Evolutionary conservation across 2,888 invertebrate species (phyloP), one percentile per base, ranked within the genome.

Genomic region (Gisinianus flammeolus): DNA sequence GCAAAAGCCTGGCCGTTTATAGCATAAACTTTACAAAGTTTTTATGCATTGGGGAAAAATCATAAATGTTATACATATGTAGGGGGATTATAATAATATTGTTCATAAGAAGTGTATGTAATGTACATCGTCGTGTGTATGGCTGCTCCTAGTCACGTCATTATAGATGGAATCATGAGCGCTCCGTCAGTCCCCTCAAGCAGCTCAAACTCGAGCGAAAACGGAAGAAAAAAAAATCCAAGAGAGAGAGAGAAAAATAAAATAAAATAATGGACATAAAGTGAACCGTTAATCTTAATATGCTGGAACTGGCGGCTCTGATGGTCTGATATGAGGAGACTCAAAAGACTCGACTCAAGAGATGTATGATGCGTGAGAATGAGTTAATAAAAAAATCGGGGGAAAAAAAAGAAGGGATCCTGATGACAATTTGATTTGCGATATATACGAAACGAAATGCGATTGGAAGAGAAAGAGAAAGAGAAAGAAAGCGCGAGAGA

Each of bases 391-490:
- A 62, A 62, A 19, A 62, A 12, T 16, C 1, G 22, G 10, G 22
- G 5, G n/a, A 28, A 28, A 19, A 35, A 19, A 1, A 67, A 30
- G 33, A 67, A 33, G 33, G 16, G 35, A 67, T 30, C 30, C 31
- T 30, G 35, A 35, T 10, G 67, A 67, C 19, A 67, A 31, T 19
- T 31, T 24, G 24, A 24, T 62, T 62, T 62, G 62, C 62, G 26
- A 62, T 26, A 24, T 26, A 44, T 44, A 44, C 6, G 12, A 35
- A 8, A 35, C 12, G 12, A 19, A 44, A 44, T 44, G 62, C 12
- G 22, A 26, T 26, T 62, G 24, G 24, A 12, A 66, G 66, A 66
- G 26, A 30, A 66, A 66, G 31, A 31, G 28, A 66, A 67, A 67
- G 67, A 67, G 35, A 67, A 31, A 67, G 8, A 4, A 16, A 24